phyloP scores from a whole-genome alignment of 2,888 invertebrate genomes.

The Heliconius sara region DNA sequence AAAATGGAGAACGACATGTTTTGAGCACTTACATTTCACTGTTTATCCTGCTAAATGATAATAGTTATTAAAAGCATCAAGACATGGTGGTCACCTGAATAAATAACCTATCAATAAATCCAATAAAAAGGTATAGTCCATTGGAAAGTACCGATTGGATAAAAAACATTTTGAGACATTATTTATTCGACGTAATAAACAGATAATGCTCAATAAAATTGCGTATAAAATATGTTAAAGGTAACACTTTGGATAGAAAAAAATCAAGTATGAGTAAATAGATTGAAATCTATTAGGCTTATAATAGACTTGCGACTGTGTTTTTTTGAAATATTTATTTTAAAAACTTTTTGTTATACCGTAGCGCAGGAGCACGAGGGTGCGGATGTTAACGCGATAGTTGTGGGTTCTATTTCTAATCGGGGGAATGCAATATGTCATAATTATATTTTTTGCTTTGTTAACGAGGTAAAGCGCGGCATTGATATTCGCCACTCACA shows the following conservation, averaged over 20 bases:
- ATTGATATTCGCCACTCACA: background rate
- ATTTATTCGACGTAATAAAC: slow-evolving; percentile 68
- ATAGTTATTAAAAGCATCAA: background rate
- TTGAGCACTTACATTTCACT: background rate
- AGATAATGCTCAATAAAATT: slow-evolving; percentile 69
- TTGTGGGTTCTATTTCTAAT: no score
- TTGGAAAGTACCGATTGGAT: slow-evolving; percentile 44
- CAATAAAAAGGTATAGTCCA: slow-evolving; percentile 42
- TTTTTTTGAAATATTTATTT: background rate
- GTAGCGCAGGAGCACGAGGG: no score
- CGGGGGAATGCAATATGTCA: no score
- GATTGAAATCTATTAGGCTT: slow-evolving; percentile 23
- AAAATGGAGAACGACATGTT: background rate
- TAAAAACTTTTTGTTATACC: no score
- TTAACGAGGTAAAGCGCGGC: background rate
- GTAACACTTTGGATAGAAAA: slow-evolving; percentile 52
- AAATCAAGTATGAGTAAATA: slow-evolving; percentile 29
- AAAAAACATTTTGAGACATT: slow-evolving; percentile 38
- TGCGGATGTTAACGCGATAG: no score
- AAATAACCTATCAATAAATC: slow-evolving; percentile 19
- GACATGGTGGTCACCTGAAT: slow-evolving; percentile 3
- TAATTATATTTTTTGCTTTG: no score
- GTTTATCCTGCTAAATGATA: background rate
- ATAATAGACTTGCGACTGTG: background rate
- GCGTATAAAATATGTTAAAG: slow-evolving; percentile 67